Evolutionary conservation across 2,797 vertebrate genomes (phyloP).

Genomic region (Centropyge bicolor): DNA sequence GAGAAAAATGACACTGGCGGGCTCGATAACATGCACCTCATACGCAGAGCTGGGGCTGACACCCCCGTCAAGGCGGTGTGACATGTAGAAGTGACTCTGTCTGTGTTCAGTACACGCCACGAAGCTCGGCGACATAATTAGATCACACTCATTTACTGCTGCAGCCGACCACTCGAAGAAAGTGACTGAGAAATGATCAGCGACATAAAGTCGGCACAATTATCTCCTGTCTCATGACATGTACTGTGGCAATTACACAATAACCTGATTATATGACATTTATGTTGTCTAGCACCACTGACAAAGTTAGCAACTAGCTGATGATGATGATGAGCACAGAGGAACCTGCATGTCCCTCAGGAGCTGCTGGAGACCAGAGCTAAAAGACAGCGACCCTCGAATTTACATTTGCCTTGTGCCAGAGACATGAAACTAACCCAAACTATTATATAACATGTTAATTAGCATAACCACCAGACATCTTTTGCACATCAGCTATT

Average conservation of each 20-base stretch:
- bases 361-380: no score
- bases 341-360: no score
- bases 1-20: constrained; percentile 37
- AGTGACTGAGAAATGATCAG: not conserved
- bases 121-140: constrained; percentile 36
- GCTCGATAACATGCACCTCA: constrained; percentile 35
- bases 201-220: not conserved
- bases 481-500: no score
- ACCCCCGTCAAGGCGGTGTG: constrained; percentile 34
- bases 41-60: constrained; percentile 27
- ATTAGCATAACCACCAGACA: no score
- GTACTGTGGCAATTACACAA: not conserved
- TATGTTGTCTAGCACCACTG: not conserved
- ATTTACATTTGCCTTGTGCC: no score
- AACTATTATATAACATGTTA: no score
- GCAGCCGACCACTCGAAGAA: not conserved
- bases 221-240: not conserved
- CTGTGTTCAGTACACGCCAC: constrained; percentile 37
- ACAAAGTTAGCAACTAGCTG: not conserved
- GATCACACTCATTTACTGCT: constrained; percentile 23
- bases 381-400: no score
- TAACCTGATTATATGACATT: not conserved
- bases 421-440: no score
- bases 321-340: not conserved
- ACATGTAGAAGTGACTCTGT: constrained; percentile 45